These are phyloP conservation scores for Microplitis deprimator DNA, from an alignment of 2,888 invertebrate genomes.

Conservation along the genomic window DNA sequence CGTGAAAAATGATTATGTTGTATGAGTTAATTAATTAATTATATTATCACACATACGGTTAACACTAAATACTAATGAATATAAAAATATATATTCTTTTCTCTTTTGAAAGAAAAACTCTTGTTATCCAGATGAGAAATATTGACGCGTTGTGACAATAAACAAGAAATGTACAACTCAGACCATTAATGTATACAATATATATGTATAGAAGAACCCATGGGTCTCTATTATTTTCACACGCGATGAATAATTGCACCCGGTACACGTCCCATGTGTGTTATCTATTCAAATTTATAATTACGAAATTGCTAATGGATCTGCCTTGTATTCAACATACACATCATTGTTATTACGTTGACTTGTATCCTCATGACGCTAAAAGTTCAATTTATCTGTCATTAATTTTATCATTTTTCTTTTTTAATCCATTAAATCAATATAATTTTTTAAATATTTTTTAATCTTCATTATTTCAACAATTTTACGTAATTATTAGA, in stretches of 20 bases:
- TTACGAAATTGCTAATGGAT: slow-evolving; percentile 67
- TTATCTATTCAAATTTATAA: slow-evolving; percentile 59
- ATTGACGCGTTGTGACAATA: slow-evolving; percentile 28
- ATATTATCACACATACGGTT: too few species aligned
- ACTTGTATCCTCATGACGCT: slow-evolving; percentile 6
- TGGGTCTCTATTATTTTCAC: slow-evolving; percentile 30
- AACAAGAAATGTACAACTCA: slow-evolving; percentile 2
- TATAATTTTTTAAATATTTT: slow-evolving; percentile 4
- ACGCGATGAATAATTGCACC: slow-evolving; percentile 27
- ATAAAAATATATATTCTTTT: too few species aligned
- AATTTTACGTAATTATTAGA: too few species aligned
- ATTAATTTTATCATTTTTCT: slow-evolving; percentile 2
- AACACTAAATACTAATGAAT: too few species aligned
- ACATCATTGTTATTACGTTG: neutral
- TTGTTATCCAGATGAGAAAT: neutral
- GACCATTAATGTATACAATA: neutral
- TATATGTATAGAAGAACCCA: neutral
- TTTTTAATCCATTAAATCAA: too few species aligned
- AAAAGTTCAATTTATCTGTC: neutral
- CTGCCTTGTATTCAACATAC: slow-evolving; percentile 7
- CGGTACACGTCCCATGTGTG: slow-evolving; percentile 43
- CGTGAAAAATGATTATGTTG: too few species aligned
- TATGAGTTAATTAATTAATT: too few species aligned
- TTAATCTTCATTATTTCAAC: slow-evolving; percentile 50
- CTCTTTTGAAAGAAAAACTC: too few species aligned